These are phyloP conservation scores for Salarias fasciatus DNA, from an alignment of 2,797 vertebrate species.

Conservation along the genomic window DNA sequence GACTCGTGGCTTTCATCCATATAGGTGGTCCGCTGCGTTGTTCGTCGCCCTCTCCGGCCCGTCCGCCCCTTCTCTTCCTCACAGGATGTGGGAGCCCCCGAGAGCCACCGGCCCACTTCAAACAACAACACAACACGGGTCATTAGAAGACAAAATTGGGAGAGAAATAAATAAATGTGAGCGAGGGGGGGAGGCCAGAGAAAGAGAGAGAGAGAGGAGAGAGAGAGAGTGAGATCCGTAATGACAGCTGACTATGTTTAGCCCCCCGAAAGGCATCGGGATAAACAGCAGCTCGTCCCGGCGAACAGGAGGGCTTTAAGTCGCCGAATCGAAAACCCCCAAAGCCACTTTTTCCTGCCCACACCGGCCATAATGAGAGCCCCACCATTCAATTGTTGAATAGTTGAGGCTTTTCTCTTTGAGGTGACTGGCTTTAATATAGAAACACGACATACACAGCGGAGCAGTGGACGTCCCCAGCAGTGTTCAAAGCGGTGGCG, in stretches of 20 bases:
- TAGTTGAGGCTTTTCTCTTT: slow-evolving; percentile 83
- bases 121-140: slow-evolving; percentile 71
- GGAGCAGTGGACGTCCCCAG: slow-evolving; percentile 71
- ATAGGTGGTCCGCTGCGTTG: slow-evolving; percentile 70
- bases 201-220: slow-evolving; percentile 28
- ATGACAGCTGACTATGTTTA: slow-evolving; percentile 85
- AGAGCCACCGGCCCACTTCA: slow-evolving; percentile 54
- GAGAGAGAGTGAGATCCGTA: slow-evolving; percentile 72
- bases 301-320: slow-evolving; percentile 77
- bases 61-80: slow-evolving; percentile 54
- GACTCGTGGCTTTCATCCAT: slow-evolving; percentile 71
- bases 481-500: slow-evolving; percentile 78
- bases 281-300: slow-evolving; percentile 82
- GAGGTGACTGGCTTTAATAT: slow-evolving; percentile 85
- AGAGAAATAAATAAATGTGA: slow-evolving; percentile 76
- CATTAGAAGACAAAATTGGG: slow-evolving; percentile 75
- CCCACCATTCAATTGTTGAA: slow-evolving; percentile 83
- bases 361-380: slow-evolving; percentile 82
- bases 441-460: slow-evolving; percentile 73
- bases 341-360: slow-evolving; percentile 82
- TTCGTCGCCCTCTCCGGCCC: slow-evolving; percentile 59
- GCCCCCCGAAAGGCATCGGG: slow-evolving; percentile 73
- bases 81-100: slow-evolving; percentile 75
- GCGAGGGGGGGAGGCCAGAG: slow-evolving; percentile 42
- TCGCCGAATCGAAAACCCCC: slow-evolving; percentile 75